These are phyloP conservation scores for Microvelia longipes DNA, from an alignment of 1,140 invertebrate genomes.

Conservation along the genomic window DNA sequence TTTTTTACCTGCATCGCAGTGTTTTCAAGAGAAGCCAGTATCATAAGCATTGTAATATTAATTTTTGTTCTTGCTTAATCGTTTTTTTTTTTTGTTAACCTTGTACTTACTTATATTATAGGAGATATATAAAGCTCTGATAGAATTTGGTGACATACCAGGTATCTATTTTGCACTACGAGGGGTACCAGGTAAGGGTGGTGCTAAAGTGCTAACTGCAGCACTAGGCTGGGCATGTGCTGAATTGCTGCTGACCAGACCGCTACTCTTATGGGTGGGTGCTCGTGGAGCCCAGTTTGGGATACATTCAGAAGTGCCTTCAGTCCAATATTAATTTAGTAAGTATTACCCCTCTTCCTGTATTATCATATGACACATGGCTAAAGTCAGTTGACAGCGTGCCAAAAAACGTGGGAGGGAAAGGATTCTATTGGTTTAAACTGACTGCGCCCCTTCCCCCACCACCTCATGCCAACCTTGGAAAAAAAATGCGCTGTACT, in stretches of 20 bases:
- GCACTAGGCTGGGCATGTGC: constrained; percentile 93
- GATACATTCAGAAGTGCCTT: constrained; percentile 88
- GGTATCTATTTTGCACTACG: constrained; percentile 80
- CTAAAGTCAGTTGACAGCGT: too few species aligned
- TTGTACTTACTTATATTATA: too few species aligned
- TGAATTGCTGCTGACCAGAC: constrained; percentile 74
- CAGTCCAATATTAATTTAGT: constrained; percentile 88
- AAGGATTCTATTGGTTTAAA: too few species aligned
- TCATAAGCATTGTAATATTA: too few species aligned
- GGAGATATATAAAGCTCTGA: constrained; percentile 86
- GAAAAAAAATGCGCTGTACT: background rate
- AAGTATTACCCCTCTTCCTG: constrained; percentile 20
- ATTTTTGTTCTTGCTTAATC: too few species aligned
- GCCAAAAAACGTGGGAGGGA: too few species aligned
- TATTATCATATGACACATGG: background rate
- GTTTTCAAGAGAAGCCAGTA: too few species aligned
- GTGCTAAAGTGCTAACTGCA: constrained; percentile 84
- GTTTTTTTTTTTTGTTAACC: too few species aligned
- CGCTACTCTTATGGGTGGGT: constrained; percentile 82
- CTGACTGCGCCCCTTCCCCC: too few species aligned
- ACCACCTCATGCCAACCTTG: too few species aligned
- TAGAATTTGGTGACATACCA: constrained; percentile 84
- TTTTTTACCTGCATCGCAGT: too few species aligned
- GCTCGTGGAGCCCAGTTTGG: constrained; percentile 90
- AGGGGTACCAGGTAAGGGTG: constrained; percentile 77